phyloP scores from a whole-genome alignment of 2,888 invertebrate genomes.

The Eilema caniola region DNA sequence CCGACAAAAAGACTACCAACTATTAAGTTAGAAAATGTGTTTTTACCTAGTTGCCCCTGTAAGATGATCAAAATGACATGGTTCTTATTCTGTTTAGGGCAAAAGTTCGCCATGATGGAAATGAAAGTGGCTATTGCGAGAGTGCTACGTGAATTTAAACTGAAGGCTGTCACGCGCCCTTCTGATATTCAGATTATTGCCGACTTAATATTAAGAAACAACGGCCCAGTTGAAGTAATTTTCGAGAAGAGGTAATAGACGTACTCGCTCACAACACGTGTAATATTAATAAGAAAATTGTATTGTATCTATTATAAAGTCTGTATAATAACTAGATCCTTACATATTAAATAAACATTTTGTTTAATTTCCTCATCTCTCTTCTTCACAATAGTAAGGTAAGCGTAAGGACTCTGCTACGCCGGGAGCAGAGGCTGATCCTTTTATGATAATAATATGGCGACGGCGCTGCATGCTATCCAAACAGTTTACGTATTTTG shows the following conservation, averaged over 20 bases:
- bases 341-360: background rate
- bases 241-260: conserved; percentile 59
- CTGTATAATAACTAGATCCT: background rate
- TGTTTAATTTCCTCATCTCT: background rate
- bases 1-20: no score
- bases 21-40: no score
- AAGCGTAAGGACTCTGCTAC: no score
- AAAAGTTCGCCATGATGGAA: conserved; percentile 88
- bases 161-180: conserved; percentile 81
- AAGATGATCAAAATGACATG: background rate
- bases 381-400: no score
- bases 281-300: background rate
- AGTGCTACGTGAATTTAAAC: conserved; percentile 78
- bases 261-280: background rate
- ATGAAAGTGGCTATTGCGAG: conserved; percentile 85
- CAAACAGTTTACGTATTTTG: background rate
- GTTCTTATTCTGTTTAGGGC: conserved; percentile 71
- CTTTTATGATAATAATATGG: no score
- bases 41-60: no score
- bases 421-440: no score
- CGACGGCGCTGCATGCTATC: no score
- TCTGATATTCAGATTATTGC: conserved; percentile 68
- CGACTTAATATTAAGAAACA: conserved; percentile 75
- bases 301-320: background rate
- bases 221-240: conserved; percentile 71